phyloP scores from a whole-genome alignment of 2,113 vertebrate genomes.

The Hypanus sabinus region DNA sequence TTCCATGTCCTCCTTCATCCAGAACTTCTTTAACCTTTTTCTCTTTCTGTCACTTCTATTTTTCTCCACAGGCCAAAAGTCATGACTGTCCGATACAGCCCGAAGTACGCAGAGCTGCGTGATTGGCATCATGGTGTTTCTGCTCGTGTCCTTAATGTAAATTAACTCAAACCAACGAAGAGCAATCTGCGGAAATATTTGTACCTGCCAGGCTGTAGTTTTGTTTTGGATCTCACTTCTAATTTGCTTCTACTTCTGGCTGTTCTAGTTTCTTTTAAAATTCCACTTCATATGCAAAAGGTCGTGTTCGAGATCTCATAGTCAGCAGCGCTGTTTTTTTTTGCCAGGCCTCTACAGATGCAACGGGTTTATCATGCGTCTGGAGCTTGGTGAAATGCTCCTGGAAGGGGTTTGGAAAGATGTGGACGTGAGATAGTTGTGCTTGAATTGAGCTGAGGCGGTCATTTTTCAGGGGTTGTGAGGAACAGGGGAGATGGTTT shows the following conservation, averaged over 20 bases:
- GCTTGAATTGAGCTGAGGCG: neutral
- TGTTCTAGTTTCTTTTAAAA: neutral
- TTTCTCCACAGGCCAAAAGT: slow-evolving; percentile 75
- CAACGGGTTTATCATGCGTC: neutral
- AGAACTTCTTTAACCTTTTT: slow-evolving; percentile 42
- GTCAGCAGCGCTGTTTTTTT: neutral
- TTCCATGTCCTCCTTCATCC: no score
- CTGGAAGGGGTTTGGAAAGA: neutral
- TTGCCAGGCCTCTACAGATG: neutral
- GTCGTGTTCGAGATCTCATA: neutral
- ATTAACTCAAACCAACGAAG: slow-evolving; percentile 58
- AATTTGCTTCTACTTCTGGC: neutral
- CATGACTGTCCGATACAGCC: slow-evolving; percentile 76
- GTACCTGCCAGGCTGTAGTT: neutral
- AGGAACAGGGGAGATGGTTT: no score
- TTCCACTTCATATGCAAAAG: neutral
- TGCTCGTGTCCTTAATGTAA: slow-evolving; percentile 92
- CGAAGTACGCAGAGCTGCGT: slow-evolving; percentile 90
- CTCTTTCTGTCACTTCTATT: slow-evolving; percentile 52
- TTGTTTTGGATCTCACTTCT: neutral
- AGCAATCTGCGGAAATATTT: neutral
- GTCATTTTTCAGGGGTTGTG: neutral
- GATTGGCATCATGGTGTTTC: slow-evolving; percentile 98
- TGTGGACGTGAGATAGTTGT: neutral
- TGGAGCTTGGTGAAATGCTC: neutral